A percentile compares a stretch with the other conserved stretches of the same genome.
These are phyloP conservation scores for Centropristis striata DNA, from an alignment of 2,113 vertebrate genomes.

Conservation along the genomic window DNA sequence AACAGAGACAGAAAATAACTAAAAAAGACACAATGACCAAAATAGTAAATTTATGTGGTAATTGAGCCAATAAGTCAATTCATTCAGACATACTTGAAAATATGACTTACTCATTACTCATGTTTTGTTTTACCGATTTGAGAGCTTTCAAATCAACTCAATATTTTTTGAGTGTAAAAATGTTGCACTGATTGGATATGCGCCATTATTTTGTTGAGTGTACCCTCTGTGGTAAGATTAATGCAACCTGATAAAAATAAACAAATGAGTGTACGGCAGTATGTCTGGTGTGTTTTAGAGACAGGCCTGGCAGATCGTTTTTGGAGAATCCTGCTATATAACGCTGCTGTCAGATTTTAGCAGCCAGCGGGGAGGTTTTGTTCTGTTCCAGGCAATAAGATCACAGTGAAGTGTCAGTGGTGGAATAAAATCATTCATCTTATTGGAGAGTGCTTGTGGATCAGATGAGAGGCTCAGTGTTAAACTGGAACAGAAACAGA, in stretches of 20 bases:
- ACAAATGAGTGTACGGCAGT: slow-evolving; percentile 15
- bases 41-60: too few species aligned
- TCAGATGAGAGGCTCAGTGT: slow-evolving; percentile 39
- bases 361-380: slow-evolving; percentile 51
- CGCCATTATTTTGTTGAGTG: too few species aligned
- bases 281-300: slow-evolving; percentile 5
- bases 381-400: slow-evolving; percentile 63
- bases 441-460: slow-evolving; percentile 48
- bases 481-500: slow-evolving; percentile 36
- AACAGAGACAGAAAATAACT: too few species aligned
- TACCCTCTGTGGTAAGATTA: slow-evolving; percentile 8
- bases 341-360: slow-evolving; percentile 50
- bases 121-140: too few species aligned
- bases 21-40: too few species aligned
- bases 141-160: too few species aligned
- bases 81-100: too few species aligned
- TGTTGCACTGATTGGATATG: too few species aligned
- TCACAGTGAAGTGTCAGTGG: slow-evolving; percentile 51
- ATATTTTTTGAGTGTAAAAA: too few species aligned
- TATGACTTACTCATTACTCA: too few species aligned
- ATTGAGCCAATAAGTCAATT: too few species aligned
- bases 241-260: slow-evolving; percentile 23
- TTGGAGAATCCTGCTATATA: slow-evolving; percentile 5
- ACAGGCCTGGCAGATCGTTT: slow-evolving; percentile 23
- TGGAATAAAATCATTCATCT: slow-evolving; percentile 63